Base-by-base conservation (phyloP, 2,888 invertebrate genomes). In the Saturnia pavonia region DNA sequence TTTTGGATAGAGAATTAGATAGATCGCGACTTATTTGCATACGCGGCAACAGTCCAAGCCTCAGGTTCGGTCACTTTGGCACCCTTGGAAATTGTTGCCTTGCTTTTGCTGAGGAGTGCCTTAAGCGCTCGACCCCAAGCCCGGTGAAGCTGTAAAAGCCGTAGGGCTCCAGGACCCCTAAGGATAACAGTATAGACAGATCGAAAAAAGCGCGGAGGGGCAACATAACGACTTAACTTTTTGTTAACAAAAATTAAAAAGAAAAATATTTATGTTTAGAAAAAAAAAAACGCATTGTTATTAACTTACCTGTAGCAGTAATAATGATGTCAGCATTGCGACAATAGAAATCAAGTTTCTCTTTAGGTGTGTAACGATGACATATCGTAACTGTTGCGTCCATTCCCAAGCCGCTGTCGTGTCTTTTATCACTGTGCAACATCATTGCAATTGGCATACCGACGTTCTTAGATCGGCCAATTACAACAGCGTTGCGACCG, bases 301-400 rank as follows among this genome's bases (percentile, higher is more conserved):
- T 57, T 11, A 40, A 75, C 74, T 75, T 81, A 94, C 97, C 97
- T 75, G 96, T 96, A 7, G 97, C 97, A 71, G 95, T 95, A 16
- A 98, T 95, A 71, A 98, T 94, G 73, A 98, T 96, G 84, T 98
- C 97, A 27, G 97, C 97, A 75, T 95, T 94, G 76, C 95, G 95
- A 69, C 97, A 96, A 83, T 95, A 96, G 70, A 92, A 92, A 22
- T 94, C 94, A 72, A 99, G 91, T 82, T 98, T 96, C 68, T 96
- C 96, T 0, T 94, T 94, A 0, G 98, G 98, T 0, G 98, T 99
- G 88, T 97, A 95, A 25, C 98, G 95, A 88, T 99, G 98, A 83
- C 98, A 98, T 74, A 98, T 96, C 1, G 97, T 97, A 0, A 98
- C 97, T 0, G 98, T 98, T 22, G 98, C 97, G 84, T 98, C 98